phyloP scores from a whole-genome alignment of 2,888 invertebrate genomes.

The Scaptomyza polygonia region DNA sequence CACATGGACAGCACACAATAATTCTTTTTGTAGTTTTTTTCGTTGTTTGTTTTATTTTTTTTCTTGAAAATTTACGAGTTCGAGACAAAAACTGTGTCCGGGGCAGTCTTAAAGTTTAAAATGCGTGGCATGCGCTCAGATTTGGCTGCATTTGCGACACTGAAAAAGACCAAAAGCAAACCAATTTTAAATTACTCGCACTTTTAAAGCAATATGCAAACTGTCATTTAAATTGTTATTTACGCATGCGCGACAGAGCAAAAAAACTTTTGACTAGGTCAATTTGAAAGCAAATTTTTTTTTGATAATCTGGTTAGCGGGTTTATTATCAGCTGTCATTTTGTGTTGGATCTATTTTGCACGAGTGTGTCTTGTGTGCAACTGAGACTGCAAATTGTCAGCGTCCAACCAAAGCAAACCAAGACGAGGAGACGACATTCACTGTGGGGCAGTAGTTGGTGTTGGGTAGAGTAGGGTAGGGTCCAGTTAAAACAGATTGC shows the following conservation, averaged over 20 bases:
- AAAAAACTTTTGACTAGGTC: conserved; percentile 55
- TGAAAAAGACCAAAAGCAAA: conserved; percentile 45
- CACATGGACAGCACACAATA: conserved; percentile 12
- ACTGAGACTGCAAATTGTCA: conserved; percentile 63
- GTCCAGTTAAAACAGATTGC: conserved; percentile 52
- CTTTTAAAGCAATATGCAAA: conserved; percentile 54
- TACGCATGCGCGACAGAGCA: conserved; percentile 61
- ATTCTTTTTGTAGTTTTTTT: conserved; percentile 27
- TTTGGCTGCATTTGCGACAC: conserved; percentile 72
- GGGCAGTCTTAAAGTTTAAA: conserved; percentile 64
- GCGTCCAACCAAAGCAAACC: conserved; percentile 45
- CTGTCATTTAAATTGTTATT: conserved; percentile 72
- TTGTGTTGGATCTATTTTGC: conserved; percentile 26
- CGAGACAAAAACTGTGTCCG: conserved; percentile 21
- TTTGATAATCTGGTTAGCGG: conserved; percentile 3
- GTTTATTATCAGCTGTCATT: conserved; percentile 60
- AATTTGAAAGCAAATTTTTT: conserved; percentile 23
- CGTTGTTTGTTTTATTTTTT: conserved; percentile 4
- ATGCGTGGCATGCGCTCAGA: conserved; percentile 68
- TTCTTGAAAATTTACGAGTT: conserved; percentile 50
- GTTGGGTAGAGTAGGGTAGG: conserved; percentile 21
- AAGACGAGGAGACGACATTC: conserved; percentile 26
- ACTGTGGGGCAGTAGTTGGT: conserved; percentile 16
- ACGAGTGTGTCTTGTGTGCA: conserved; percentile 36
- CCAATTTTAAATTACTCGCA: conserved; percentile 69